Evolutionary conservation across 2,113 vertebrate species (phyloP).

Genomic region (Pristiophorus japonicus): DNA sequence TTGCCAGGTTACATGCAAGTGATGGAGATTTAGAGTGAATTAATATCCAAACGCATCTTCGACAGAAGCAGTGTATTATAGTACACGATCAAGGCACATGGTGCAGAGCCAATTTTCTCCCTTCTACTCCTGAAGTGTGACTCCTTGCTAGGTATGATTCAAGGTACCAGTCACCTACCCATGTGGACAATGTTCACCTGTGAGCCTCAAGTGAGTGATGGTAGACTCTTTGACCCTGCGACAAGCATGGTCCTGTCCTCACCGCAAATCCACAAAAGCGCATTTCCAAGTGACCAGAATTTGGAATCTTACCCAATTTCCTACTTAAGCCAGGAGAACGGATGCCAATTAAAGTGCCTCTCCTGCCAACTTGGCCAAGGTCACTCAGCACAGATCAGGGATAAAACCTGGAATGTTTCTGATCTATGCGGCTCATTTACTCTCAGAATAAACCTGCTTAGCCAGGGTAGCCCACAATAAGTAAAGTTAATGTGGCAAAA

Average conservation of each 20-base stretch:
- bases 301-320: background rate
- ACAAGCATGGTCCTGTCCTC: background rate
- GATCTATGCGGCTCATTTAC: background rate
- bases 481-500: background rate
- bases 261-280: background rate
- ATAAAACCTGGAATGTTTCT: background rate
- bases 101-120: background rate
- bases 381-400: background rate
- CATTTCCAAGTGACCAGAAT: background rate
- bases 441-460: background rate
- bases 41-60: background rate
- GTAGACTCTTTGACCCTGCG: background rate
- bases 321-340: background rate
- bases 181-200: background rate
- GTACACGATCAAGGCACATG: background rate
- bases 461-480: background rate
- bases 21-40: background rate
- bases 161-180: background rate
- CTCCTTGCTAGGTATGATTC: background rate
- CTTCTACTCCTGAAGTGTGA: background rate
- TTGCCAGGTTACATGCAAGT: background rate
- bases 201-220: background rate
- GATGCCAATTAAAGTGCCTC: background rate
- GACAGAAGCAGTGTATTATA: background rate
- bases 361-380: background rate